These are phyloP conservation scores for Ailurus styani DNA, from an alignment of 2,113 vertebrate genomes.

Conservation along the genomic window DNA sequence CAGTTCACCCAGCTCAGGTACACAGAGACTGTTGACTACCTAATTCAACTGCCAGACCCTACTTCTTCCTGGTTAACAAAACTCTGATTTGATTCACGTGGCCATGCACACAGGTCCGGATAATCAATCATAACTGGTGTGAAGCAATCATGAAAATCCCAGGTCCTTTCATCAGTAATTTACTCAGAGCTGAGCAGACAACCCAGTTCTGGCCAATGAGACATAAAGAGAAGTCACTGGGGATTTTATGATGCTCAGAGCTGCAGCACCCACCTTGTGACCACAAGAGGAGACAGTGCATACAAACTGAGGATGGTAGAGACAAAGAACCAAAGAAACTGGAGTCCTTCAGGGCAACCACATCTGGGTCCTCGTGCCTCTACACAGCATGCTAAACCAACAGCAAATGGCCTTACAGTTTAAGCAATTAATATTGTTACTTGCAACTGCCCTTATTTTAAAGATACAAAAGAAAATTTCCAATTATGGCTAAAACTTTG, in stretches of 20 bases:
- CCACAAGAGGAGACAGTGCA: background rate
- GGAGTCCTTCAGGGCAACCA: background rate
- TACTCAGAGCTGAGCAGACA: background rate
- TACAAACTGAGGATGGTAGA: background rate
- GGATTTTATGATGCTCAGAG: background rate
- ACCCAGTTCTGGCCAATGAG: background rate
- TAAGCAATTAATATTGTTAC: background rate
- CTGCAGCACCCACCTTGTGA: background rate
- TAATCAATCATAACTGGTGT: background rate
- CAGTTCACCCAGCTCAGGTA: background rate
- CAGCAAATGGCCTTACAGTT: background rate
- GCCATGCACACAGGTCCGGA: background rate
- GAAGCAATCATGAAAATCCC: background rate
- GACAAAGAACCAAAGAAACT: background rate
- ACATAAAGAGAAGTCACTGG: background rate
- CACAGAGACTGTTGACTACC: background rate
- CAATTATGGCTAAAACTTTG: background rate
- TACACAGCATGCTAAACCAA: background rate
- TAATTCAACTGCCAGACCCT: background rate
- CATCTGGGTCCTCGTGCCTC: background rate
- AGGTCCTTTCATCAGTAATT: background rate
- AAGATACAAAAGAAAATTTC: background rate
- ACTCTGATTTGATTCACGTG: background rate
- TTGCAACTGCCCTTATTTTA: background rate
- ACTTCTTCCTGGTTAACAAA: background rate